phyloP scores from a whole-genome alignment of 1,140 invertebrate genomes.

The Monomorium pharaonis region DNA sequence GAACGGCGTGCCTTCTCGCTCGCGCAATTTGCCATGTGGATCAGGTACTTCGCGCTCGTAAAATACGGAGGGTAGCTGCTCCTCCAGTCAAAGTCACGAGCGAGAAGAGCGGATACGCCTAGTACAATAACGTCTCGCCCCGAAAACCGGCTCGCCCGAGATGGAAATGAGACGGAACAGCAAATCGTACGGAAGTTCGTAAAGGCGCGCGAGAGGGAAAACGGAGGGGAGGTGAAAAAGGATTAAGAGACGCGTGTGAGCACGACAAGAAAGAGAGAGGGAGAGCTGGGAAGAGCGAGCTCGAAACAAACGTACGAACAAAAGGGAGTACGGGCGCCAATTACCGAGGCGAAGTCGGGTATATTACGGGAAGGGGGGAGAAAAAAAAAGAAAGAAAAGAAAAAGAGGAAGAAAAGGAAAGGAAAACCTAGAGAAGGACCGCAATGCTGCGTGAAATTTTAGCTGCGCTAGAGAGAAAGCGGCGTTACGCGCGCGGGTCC shows the following conservation, averaged over 20 bases:
- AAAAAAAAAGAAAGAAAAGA: background rate
- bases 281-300: slow-evolving; percentile 21
- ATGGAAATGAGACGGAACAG: background rate
- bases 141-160: background rate
- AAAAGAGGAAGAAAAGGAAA: background rate
- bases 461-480: background rate
- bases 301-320: slow-evolving; percentile 11
- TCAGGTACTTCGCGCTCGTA: background rate
- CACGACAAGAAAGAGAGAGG: background rate
- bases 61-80: background rate
- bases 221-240: background rate
- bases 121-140: background rate
- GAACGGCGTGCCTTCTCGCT: background rate
- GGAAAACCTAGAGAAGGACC: background rate
- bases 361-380: too few relatives aligned
- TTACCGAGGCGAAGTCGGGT: background rate
- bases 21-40: slow-evolving; percentile 23
- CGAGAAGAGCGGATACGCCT: background rate
- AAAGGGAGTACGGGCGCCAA: background rate
- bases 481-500: background rate
- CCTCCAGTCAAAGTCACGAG: background rate
- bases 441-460: slow-evolving; percentile 17
- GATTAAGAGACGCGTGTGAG: slow-evolving; percentile 13
- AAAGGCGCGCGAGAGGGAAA: background rate
- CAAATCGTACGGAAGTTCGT: slow-evolving; percentile 27